Conservation (phyloP, 2,113 vertebrate genomes). For the Notechis scutatus region DNA sequence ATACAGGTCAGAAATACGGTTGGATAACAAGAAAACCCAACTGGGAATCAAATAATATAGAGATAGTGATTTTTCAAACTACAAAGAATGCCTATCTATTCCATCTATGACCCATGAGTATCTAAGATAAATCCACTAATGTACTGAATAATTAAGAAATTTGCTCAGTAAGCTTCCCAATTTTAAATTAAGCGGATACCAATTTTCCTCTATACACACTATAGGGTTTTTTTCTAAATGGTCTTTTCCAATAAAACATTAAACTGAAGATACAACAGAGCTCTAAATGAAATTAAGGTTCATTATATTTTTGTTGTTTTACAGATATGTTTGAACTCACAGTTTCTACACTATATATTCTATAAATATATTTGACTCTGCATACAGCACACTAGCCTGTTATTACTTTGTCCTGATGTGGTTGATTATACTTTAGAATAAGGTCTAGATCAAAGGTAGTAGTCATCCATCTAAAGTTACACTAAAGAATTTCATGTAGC, state of each 20-base stretch:
- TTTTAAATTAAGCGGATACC: conserved; percentile 11
- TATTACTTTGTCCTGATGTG: not conserved
- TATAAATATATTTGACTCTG: not conserved
- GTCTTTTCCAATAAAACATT: not conserved
- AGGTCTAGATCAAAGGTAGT: not conserved
- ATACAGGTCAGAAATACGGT: conserved; percentile 31
- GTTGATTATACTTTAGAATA: not conserved
- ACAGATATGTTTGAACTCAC: not conserved
- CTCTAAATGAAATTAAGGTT: not conserved
- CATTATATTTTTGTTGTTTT: not conserved
- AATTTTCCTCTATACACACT: not conserved
- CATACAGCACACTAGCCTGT: not conserved
- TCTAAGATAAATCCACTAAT: conserved; percentile 40
- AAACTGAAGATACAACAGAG: not conserved
- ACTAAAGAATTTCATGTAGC: not conserved
- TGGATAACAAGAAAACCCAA: conserved; percentile 51
- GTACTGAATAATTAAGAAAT: conserved; percentile 2
- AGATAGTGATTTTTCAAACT: conserved; percentile 45
- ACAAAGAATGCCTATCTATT: conserved; percentile 39
- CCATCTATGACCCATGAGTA: conserved; percentile 40
- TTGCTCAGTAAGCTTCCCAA: conserved; percentile 27
- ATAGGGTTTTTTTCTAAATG: not conserved
- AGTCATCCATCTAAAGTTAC: not conserved
- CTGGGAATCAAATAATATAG: conserved; percentile 27
- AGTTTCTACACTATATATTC: not conserved